These are phyloP conservation scores for Pimpla rufipes DNA, from an alignment of 2,888 invertebrate species.

Conservation along the genomic window DNA sequence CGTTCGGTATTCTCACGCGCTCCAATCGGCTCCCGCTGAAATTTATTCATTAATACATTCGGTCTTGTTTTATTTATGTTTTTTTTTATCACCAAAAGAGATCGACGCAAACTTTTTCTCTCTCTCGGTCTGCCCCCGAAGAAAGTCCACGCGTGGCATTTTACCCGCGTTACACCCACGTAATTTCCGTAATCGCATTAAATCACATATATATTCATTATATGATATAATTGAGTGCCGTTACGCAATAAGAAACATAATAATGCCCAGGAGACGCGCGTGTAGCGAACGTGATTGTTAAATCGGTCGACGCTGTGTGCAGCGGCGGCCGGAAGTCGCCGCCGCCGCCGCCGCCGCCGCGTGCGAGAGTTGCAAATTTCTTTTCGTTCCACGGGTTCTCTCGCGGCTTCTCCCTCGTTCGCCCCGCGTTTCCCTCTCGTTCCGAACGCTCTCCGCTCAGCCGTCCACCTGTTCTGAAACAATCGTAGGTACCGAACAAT, in stretches of 20 bases:
- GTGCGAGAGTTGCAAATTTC: conserved; percentile 68
- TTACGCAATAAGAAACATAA: conserved; percentile 67
- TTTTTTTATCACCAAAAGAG: too few relatives aligned
- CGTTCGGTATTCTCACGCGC: too few relatives aligned
- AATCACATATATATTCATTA: conserved; percentile 53
- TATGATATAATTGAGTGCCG: conserved; percentile 63
- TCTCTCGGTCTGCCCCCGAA: not conserved
- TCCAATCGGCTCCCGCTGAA: too few relatives aligned
- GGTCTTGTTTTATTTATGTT: too few relatives aligned
- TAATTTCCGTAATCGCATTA: conserved; percentile 51
- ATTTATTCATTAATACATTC: too few relatives aligned
- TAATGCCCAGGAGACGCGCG: conserved; percentile 55
- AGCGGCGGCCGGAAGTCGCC: conserved; percentile 58
- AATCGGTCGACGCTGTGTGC: conserved; percentile 58
- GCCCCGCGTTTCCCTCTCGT: conserved; percentile 53
- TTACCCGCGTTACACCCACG: conserved; percentile 49
- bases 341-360: conserved; percentile 56
- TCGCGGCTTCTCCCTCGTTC: conserved; percentile 56
- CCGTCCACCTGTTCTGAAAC: conserved; percentile 29
- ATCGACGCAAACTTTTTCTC: too few relatives aligned
- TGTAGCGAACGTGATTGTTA: conserved; percentile 72
- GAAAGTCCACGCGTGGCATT: conserved; percentile 46
- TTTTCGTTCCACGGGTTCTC: conserved; percentile 57
- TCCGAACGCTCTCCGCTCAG: conserved; percentile 6
- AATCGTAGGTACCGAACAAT: not conserved